Evolutionary conservation across 2,888 invertebrate genomes (phyloP), one percentile per base, ranked within the genome.

Genomic region (Ophioninae sp.): DNA sequence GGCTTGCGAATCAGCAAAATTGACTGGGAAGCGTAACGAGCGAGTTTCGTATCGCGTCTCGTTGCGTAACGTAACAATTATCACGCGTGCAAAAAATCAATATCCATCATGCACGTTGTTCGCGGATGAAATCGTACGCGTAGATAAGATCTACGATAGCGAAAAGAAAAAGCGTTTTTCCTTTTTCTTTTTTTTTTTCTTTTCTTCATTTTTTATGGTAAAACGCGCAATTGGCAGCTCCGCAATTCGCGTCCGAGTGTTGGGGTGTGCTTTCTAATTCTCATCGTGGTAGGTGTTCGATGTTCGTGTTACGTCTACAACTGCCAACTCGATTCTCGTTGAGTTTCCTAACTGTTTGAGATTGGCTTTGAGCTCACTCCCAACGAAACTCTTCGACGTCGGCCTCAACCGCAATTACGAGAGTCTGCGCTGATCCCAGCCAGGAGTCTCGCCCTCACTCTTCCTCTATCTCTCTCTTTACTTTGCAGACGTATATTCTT

Each of bases 401-500:
- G 84, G 69, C 81, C 78, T 84, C 84, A 84, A 84, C 81, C 84
- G 84, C 84, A 79, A 84, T 84, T 81, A 84, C 81, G 84, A 84
- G 81, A 81, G 69, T 39, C 65, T 37, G 44, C 37, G 75, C 44
- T 65, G 68, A 75, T 75, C 75, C 6, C 70, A 62, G 30, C 73
- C 84, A 78, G 78, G 84, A 81, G 84, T 81, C 78, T 59, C 56
- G 65, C 23, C 67, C 59, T 44, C 44, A 59, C 59, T 67, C 70
- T 41, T 70, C 56, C 64, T 73, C 23, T 73, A 41, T 74, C 61
- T 72, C 37, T 75, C 65, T 75, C 57, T 75, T 39, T 37, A 7
- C 50, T 79, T 44, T 73, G 37, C 57, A 80, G 62, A 50, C 56
- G 41, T 61, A 39, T 44, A n/a, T 69, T 37, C 50, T 50, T 69